Conservation (phyloP, 2,797 vertebrate species). For the Streptopelia turtur region DNA sequence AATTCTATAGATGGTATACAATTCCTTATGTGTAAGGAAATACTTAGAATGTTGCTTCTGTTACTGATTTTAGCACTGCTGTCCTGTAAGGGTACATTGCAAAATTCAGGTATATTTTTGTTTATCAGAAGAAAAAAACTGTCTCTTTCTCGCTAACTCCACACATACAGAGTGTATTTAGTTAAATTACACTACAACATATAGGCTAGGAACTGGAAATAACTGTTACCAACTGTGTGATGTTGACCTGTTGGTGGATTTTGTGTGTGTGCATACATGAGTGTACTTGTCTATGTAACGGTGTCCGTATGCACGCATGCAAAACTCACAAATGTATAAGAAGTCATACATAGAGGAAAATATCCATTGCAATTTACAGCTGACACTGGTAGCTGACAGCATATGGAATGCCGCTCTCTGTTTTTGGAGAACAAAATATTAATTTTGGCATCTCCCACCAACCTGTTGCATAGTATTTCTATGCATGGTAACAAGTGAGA, state of each 20-base stretch:
- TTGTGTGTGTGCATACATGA: background rate
- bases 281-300: background rate
- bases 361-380: background rate
- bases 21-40: background rate
- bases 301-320: too few relatives aligned
- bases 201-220: background rate
- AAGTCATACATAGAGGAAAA: background rate
- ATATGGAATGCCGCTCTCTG: background rate
- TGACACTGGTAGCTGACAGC: background rate
- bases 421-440: background rate
- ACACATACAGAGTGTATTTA: background rate
- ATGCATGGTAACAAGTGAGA: background rate
- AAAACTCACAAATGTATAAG: background rate
- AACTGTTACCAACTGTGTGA: background rate
- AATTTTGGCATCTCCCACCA: fast-evolving
- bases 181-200: background rate
- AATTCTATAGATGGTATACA: background rate
- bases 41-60: background rate
- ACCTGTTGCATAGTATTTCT: background rate
- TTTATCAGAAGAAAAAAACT: background rate
- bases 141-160: background rate
- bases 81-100: background rate
- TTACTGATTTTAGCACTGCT: background rate
- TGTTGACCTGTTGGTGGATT: background rate
- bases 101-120: background rate